These are phyloP conservation scores for Prenolepis imparis DNA, from an alignment of 2,888 invertebrate species.

Conservation along the genomic window DNA sequence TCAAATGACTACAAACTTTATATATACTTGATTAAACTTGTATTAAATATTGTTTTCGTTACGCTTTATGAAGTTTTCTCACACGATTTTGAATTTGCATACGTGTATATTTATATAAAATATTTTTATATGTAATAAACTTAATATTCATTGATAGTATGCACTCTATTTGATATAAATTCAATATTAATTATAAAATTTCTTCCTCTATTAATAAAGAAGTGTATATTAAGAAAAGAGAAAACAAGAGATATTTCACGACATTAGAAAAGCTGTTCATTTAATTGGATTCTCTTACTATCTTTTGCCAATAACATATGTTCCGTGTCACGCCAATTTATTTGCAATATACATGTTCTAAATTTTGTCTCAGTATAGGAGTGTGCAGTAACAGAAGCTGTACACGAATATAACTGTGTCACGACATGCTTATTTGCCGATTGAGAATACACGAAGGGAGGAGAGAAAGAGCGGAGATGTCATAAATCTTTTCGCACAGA, in stretches of 20 bases:
- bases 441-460: conserved; percentile 36
- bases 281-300: neutral
- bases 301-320: conserved; percentile 23
- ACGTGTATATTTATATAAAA: too few species aligned
- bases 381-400: conserved; percentile 62
- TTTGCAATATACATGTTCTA: conserved; percentile 7
- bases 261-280: neutral
- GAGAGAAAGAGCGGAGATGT: conserved; percentile 62
- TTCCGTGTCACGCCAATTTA: conserved; percentile 1
- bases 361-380: conserved; percentile 27
- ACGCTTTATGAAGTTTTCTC: neutral
- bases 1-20: conserved; percentile 15
- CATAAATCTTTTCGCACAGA: conserved; percentile 82
- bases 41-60: neutral
- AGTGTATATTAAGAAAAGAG: neutral
- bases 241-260: neutral
- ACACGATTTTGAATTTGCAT: too few species aligned
- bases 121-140: too few species aligned
- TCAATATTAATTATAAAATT: neutral
- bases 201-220: neutral
- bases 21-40: neutral
- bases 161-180: neutral
- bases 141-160: too few species aligned
- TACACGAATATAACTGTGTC: conserved; percentile 66
- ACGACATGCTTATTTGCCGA: conserved; percentile 78